Percentiles rank a stretch among this genome's conserved stretches.
Conservation (phyloP, 2,113 vertebrate species). For the Synodontis membranacea region DNA sequence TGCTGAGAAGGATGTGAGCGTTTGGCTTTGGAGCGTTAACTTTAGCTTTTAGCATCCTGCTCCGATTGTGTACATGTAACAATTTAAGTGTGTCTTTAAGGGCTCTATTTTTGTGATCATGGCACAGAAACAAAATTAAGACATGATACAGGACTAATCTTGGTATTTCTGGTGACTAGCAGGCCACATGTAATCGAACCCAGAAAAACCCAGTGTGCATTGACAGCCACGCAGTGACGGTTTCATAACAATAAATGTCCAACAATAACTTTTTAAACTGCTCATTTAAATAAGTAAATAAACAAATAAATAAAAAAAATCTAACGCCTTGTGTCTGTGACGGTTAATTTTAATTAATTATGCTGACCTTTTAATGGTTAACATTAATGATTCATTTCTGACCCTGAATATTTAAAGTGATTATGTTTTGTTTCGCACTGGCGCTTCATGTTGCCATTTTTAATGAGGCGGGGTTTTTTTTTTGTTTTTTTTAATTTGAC, state of each 20-base stretch:
- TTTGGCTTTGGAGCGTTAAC: constrained; percentile 59
- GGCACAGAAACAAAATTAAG: background rate
- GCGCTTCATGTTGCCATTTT: background rate
- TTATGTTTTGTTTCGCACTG: background rate
- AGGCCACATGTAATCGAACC: too few relatives aligned
- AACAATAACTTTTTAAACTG: too few relatives aligned
- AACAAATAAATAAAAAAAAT: background rate
- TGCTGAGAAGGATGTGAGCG: constrained; percentile 68
- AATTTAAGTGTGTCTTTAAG: constrained; percentile 40
- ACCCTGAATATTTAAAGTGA: background rate
- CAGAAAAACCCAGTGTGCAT: background rate
- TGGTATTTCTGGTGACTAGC: background rate
- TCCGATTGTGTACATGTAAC: constrained; percentile 59
- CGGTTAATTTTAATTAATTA: background rate
- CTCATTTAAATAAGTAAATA: too few relatives aligned
- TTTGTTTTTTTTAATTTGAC: background rate
- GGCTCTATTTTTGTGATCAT: constrained; percentile 3
- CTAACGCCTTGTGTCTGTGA: background rate
- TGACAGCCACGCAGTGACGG: background rate
- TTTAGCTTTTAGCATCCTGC: constrained; percentile 60
- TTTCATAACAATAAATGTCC: background rate
- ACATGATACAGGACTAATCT: background rate
- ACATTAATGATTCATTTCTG: background rate
- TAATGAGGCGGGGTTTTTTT: background rate
- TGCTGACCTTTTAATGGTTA: background rate